Evolutionary conservation across 92 coral and sea anemone species (phyloP), one percentile per base, ranked within the genome.

Genomic region (Umimayanthus kanabou): DNA sequence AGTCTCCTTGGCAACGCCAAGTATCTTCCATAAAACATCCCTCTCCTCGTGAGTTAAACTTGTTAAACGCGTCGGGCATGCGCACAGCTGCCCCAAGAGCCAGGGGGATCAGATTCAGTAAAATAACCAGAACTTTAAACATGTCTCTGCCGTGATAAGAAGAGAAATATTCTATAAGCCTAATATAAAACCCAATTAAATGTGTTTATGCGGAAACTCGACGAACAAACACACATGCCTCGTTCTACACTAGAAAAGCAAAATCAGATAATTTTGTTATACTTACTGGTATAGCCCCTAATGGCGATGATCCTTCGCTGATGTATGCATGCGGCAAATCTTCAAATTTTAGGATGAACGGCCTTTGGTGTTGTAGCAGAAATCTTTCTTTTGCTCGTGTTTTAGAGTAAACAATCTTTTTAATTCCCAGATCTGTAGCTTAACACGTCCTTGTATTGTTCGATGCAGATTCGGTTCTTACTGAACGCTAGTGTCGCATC

Each of bases 1-100:
- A 82, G 14, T 82, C 77, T 14, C 86, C 86, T 26, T 69, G 64
- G 55, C 86, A 82, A 42, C 77, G 86, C 86, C 86, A 82, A 39
- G 61, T 43, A 9, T 42, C 58, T 4, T 45, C 76, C 39, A 14
- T 40, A n/a, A 64, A 4, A 39, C 86, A 82, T 13, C 55, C 76
- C 15, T 69, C 66, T 10, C 26, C 33, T n/a, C 39, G 64, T 2
- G 76, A 39, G 11, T 16, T 69, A 14, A 66, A 40, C 57, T 47
- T 42, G n/a, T 25, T 50, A 45, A 23, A 25, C 4, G 4, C 10
- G 33, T 13, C 39, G 25, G 77, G 42, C 5, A 22, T 15, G 18
- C 58, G 58, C 58, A 53, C 58, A n/a, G 76, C 50, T 23, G 28
- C 61, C 11, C 64, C 76, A 30, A 66, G 61, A 40, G 47, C 86